phyloP scores from a whole-genome alignment of 2,113 vertebrate genomes.

The Hyla sarda region DNA sequence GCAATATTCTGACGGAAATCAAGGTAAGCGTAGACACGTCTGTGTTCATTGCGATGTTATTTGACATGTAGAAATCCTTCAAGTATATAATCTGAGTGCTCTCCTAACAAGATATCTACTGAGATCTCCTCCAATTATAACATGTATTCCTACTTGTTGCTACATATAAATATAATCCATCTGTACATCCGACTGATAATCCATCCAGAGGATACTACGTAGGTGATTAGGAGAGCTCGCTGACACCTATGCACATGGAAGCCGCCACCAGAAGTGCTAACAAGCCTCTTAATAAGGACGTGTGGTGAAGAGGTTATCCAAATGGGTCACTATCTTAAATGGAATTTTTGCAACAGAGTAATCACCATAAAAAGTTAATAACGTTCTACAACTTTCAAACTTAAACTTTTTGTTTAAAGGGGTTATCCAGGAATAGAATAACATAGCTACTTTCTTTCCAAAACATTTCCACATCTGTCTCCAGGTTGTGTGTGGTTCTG shows the following conservation, averaged over 20 bases:
- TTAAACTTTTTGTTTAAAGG: no score
- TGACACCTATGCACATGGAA: constrained; percentile 1
- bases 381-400: no score
- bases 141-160: not conserved
- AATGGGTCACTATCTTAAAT: no score
- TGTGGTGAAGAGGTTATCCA: not conserved
- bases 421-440: no score
- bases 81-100: not conserved
- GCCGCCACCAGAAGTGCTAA: constrained; percentile 3
- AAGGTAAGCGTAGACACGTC: not conserved
- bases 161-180: constrained; percentile 29
- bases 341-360: no score
- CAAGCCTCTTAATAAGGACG: constrained; percentile 2
- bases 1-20: constrained; percentile 25
- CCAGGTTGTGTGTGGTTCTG: no score
- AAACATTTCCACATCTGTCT: no score
- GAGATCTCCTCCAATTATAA: constrained; percentile 8
- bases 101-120: not conserved
- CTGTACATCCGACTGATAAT: constrained; percentile 31
- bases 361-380: no score
- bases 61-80: not conserved
- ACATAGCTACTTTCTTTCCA: no score
- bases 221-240: constrained; percentile 1
- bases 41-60: not conserved
- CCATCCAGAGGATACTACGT: not conserved